Percentiles rank a stretch among this genome's conserved stretches.
Evolutionary conservation across 2,113 vertebrate species (phyloP).

Genomic region (Loxodonta africana): DNA sequence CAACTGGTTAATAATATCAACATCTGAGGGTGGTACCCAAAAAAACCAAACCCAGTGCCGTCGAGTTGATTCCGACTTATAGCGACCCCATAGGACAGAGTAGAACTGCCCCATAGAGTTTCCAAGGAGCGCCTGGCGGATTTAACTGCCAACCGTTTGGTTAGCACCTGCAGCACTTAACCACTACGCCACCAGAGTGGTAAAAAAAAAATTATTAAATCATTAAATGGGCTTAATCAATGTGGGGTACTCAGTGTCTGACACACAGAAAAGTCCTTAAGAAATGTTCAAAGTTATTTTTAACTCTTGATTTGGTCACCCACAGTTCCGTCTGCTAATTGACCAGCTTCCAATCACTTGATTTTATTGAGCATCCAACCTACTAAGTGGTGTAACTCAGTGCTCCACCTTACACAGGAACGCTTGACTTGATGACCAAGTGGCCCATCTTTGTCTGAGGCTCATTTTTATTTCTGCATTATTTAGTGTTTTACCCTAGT

Average conservation of each 20-base stretch:
- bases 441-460: neutral
- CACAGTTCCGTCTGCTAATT: neutral
- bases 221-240: neutral
- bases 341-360: neutral
- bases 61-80: no score
- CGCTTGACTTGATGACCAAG: neutral
- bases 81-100: no score
- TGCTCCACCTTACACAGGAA: neutral
- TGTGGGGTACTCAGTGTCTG: neutral
- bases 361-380: neutral
- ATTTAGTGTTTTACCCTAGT: neutral
- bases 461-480: neutral
- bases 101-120: no score
- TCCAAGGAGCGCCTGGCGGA: no score
- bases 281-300: neutral
- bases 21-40: no score
- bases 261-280: neutral
- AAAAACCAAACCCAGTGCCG: no score
- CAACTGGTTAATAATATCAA: neutral
- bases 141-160: no score
- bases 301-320: neutral
- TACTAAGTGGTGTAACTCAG: neutral
- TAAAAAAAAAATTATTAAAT: neutral
- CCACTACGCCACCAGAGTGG: no score
- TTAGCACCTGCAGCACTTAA: no score